Base-by-base conservation (phyloP, 2,888 invertebrate genomes). In the Muscina levida region DNA sequence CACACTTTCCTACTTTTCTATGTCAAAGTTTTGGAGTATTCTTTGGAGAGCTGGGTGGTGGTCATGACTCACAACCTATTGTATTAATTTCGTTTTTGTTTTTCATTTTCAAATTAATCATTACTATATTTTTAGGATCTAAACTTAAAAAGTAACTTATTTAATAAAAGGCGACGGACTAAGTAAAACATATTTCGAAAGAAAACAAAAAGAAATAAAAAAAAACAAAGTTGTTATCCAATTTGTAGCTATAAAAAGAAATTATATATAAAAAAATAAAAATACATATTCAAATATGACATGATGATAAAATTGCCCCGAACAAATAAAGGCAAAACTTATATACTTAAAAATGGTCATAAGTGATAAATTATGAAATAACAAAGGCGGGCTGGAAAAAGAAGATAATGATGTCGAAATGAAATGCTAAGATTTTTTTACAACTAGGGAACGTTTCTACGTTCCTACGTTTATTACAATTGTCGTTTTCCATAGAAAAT, bases 221-320 rank as follows among this genome's bases (percentile, higher is more conserved):
- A 19, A 48, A 37, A 66, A 62, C 57, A 73, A 62, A 59, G 65
- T 77, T 77, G 77, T 77, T 74, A 72, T 77, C 56, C 73, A 67
- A 70, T 80, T 79, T 77, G 51, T 78, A 72, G 67, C 56, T 81
- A 72, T 67, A 82, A 72, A 59, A 78, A 59, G 78, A 62, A 62
- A 51, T 67, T 59, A 70, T 48, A 15, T 56, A 62, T 74, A 71
- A 72, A n/a, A 62, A 3, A 73, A 66, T 53, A 56, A 51, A 65
- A 2, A 65, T 73, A 57, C 67, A 44, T 75, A 75, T 62, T 72
- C 24, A 72, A 72, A 42, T 66, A 71, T 77, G 66, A 53, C n/a
- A n/a, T 39, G 37, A 37, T 66, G 13, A 70, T 53, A 17, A 51
- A n/a, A 8, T 8, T 53, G 37, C 39, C 48, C 53, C 22, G 2